Evolutionary conservation across 2,797 vertebrate species (phyloP).

Genomic region (Spinus olivaceus): DNA sequence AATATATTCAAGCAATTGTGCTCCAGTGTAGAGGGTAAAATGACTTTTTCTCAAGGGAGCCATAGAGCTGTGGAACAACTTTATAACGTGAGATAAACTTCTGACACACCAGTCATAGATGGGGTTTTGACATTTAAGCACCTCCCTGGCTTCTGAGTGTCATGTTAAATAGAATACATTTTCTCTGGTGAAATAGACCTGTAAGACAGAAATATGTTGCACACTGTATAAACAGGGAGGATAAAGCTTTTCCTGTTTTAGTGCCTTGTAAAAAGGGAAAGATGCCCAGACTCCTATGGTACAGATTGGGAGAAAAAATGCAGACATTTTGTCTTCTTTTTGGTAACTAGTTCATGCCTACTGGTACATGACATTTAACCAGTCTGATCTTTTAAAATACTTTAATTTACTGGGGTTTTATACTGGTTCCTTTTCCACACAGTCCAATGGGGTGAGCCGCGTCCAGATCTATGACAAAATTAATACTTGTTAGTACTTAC

Average conservation of each 20-base stretch:
- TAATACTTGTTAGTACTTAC: background rate
- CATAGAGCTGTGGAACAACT: background rate
- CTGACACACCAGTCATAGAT: background rate
- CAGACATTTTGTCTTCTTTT: background rate
- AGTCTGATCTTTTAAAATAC: background rate
- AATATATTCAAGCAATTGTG: conserved; percentile 22
- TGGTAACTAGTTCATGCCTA: background rate
- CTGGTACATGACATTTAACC: background rate
- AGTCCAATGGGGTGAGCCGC: background rate
- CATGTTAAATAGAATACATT: background rate
- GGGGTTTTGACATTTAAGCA: background rate
- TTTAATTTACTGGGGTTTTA: background rate
- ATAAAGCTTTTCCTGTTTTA: background rate
- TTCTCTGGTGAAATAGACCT: background rate
- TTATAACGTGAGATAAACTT: conserved; percentile 10
- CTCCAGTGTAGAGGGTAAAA: conserved; percentile 12
- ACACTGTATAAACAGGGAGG: background rate
- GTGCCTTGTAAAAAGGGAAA: background rate
- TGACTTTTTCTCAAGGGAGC: conserved; percentile 3
- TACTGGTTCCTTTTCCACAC: background rate
- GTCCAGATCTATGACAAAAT: background rate
- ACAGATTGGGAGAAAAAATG: background rate
- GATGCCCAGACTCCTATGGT: background rate
- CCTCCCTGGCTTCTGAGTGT: background rate
- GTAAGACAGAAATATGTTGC: background rate